phyloP scores from a whole-genome alignment of 2,888 invertebrate genomes.

The Melieria picta region DNA sequence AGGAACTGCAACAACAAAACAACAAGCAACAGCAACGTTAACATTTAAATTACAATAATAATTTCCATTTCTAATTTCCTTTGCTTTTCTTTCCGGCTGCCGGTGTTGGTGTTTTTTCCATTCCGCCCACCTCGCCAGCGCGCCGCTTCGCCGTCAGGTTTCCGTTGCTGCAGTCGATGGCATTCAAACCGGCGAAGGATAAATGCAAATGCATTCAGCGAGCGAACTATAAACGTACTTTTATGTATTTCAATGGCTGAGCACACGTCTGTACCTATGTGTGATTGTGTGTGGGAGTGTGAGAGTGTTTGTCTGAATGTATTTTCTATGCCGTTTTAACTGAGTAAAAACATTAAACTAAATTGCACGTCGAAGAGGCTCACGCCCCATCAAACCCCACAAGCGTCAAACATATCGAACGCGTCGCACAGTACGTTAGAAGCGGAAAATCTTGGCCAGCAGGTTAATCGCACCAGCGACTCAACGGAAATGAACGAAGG shows the following conservation, averaged over 20 bases:
- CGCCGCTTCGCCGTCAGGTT: not conserved
- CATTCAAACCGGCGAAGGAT: conserved; percentile 16
- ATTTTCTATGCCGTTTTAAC: too few relatives aligned
- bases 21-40: conserved; percentile 22
- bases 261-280: not conserved
- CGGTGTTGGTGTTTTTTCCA: conserved; percentile 8
- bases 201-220: conserved; percentile 46
- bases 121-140: not conserved
- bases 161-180: conserved; percentile 10
- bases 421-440: too few relatives aligned
- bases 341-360: too few relatives aligned
- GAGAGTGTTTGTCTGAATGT: not conserved
- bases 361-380: too few relatives aligned
- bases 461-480: too few relatives aligned
- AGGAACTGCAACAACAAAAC: conserved; percentile 16
- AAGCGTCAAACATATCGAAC: too few relatives aligned
- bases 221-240: not conserved
- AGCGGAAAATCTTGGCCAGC: too few relatives aligned
- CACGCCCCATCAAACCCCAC: too few relatives aligned
- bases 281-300: conserved; percentile 1
- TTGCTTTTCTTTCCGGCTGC: conserved; percentile 30
- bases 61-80: conserved; percentile 63
- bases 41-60: conserved; percentile 59
- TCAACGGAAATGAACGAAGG: not conserved
- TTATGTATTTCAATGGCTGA: not conserved